phyloP scores from a whole-genome alignment of 2,888 invertebrate genomes.

The Julus scanicus region DNA sequence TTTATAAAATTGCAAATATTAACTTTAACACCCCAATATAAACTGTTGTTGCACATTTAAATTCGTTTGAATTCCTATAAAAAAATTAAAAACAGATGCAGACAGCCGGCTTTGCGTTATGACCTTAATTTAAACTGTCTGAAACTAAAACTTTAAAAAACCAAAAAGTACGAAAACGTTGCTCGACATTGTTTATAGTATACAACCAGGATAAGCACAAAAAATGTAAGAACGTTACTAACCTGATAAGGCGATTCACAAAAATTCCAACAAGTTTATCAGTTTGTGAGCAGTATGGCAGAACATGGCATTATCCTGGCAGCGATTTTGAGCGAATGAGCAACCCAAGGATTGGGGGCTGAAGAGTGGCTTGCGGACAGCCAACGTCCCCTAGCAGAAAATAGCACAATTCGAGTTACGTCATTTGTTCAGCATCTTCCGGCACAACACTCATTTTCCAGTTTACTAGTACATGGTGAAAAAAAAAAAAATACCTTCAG shows the following conservation, averaged over 20 bases:
- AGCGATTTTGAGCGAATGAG: background rate
- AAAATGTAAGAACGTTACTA: background rate
- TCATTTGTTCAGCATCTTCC: background rate
- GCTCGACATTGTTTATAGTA: no score
- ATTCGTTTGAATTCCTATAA: no score
- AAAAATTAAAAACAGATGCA: background rate
- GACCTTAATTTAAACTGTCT: background rate
- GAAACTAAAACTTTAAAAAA: background rate
- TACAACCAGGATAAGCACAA: background rate
- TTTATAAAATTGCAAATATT: no score
- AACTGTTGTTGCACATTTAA: no score
- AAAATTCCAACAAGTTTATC: slow-evolving; percentile 14
- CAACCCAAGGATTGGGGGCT: background rate
- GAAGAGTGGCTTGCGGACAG: background rate
- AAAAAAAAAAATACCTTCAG: background rate
- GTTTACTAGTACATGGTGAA: background rate
- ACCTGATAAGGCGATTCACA: background rate
- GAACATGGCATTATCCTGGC: background rate
- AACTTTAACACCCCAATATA: no score
- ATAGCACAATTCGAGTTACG: slow-evolving; percentile 8
- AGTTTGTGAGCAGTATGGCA: background rate
- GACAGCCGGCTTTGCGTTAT: background rate
- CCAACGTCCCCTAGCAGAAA: background rate
- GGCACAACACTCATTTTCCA: background rate
- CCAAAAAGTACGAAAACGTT: background rate